These are phyloP conservation scores for Pseudomyrmex dendroicus DNA, from an alignment of 1,140 invertebrate species.

Conservation along the genomic window DNA sequence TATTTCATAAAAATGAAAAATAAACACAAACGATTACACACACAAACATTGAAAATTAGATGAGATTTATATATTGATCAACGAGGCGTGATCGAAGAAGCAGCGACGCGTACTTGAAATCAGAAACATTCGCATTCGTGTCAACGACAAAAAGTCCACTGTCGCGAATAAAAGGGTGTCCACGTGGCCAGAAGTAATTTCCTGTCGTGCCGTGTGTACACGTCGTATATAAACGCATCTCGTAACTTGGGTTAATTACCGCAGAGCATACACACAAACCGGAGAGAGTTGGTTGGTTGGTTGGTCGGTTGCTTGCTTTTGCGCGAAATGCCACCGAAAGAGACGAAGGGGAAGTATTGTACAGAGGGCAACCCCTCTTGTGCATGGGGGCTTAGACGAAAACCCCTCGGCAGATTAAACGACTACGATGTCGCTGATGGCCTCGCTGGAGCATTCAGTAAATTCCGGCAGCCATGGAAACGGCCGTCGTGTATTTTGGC, in stretches of 20 bases:
- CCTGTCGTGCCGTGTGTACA: conserved; percentile 14
- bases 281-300: conserved; percentile 33
- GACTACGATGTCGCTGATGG: conserved; percentile 73
- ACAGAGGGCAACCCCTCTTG: conserved; percentile 47
- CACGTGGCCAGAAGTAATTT: conserved; percentile 43
- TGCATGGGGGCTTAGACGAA: conserved; percentile 51
- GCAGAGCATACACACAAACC: conserved; percentile 8
- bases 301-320: conserved; percentile 6
- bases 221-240: conserved; percentile 58
- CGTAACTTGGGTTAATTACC: conserved; percentile 75
- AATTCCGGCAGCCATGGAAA: conserved; percentile 71
- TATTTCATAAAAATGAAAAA: too few species aligned
- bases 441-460: conserved; percentile 70
- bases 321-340: neutral
- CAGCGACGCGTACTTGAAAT: conserved; percentile 4
- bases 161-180: conserved; percentile 46
- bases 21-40: neutral
- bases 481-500: conserved; percentile 65
- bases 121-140: conserved; percentile 34
- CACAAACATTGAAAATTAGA: neutral
- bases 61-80: neutral
- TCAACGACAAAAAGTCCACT: conserved; percentile 2
- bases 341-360: conserved; percentile 23
- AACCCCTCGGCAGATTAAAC: conserved; percentile 73
- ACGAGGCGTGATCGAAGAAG: conserved; percentile 3